Base-by-base conservation (phyloP, 1,140 invertebrate genomes). In the Zeugodacus cucurbitae region DNA sequence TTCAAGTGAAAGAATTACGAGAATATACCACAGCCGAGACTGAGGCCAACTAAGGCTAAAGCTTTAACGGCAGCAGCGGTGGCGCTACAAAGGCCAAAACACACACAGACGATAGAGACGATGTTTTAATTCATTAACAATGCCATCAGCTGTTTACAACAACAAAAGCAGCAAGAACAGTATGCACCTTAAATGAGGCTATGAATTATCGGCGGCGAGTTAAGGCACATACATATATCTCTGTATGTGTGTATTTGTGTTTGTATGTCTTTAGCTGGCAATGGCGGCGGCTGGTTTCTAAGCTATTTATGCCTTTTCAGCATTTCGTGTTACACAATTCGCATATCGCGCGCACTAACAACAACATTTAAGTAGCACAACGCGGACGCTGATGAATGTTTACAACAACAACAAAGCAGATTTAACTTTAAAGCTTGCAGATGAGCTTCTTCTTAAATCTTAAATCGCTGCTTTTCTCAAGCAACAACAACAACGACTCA, bases 101-200 rank as follows among this genome's bases (percentile, higher is more conserved):
- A 67, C 32, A 67, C 11, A 67, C 29, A 8, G 2, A 26, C 10
- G 22, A 17, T 14, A 26, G 22, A 82, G 10, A 82, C n/a, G 74
- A 78, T 82, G n/a, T 26, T 44, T 82, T 82, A 44, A 82, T 82
- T 82, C 74, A 82, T 82, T 82, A 82, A 48, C 74, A 74, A 74
- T 41, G 22, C 32, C 8, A 74, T 74, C 70, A 74, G 70, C 70
- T 74, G 70, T 74, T 74, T 7, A 11, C 4, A 8, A 74, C 32
- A 74, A 74, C 70, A 74, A 74, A 6, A 44, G n/a, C 34, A 74
- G 8, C 37, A 29, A 74, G 5, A 41, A 44, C 14, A 74, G 41
- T 22, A 14, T 74, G 70, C 32, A 54, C 8, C 7, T 22, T 44
- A 48, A 82, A 82, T 82, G 34, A 37, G 67, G 67, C 67, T 17